These are phyloP conservation scores for Lindbergichthys nudifrons DNA, from an alignment of 2,797 vertebrate genomes.

Conservation along the genomic window DNA sequence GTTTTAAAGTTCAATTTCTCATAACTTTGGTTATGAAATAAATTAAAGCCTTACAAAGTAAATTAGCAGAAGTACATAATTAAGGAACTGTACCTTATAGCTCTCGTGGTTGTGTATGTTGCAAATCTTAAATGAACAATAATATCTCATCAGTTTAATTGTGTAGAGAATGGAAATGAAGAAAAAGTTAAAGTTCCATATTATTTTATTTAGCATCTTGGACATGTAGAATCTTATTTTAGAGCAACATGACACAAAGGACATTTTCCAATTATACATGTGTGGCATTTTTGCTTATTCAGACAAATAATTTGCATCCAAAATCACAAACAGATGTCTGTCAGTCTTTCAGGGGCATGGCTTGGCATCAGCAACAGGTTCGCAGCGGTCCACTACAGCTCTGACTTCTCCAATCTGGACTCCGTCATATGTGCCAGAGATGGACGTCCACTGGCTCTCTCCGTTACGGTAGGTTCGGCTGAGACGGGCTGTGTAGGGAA, in stretches of 20 bases:
- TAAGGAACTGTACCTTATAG: background rate
- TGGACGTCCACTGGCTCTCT: slow-evolving; percentile 83
- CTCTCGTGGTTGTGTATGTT: background rate
- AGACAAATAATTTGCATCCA: slow-evolving; percentile 11
- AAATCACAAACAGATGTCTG: background rate
- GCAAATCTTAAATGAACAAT: background rate
- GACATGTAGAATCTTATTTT: background rate
- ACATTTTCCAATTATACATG: background rate
- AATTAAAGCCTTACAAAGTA: background rate
- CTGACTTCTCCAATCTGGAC: slow-evolving; percentile 84
- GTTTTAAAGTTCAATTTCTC: background rate
- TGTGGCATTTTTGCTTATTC: slow-evolving; percentile 11
- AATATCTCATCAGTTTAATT: background rate
- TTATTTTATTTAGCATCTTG: slow-evolving; percentile 18
- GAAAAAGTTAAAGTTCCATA: background rate
- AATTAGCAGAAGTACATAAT: background rate
- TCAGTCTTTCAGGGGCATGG: slow-evolving; percentile 74
- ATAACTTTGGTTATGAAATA: background rate
- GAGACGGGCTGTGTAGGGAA: slow-evolving; percentile 82
- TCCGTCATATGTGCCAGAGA: slow-evolving; percentile 79
- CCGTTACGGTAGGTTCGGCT: slow-evolving; percentile 82
- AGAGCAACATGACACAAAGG: background rate
- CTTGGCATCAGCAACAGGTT: slow-evolving; percentile 76
- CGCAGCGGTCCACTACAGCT: slow-evolving; percentile 81
- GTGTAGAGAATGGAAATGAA: background rate